Conservation (phyloP, 2,797 vertebrate species). For the Distichodus sexfasciatus region DNA sequence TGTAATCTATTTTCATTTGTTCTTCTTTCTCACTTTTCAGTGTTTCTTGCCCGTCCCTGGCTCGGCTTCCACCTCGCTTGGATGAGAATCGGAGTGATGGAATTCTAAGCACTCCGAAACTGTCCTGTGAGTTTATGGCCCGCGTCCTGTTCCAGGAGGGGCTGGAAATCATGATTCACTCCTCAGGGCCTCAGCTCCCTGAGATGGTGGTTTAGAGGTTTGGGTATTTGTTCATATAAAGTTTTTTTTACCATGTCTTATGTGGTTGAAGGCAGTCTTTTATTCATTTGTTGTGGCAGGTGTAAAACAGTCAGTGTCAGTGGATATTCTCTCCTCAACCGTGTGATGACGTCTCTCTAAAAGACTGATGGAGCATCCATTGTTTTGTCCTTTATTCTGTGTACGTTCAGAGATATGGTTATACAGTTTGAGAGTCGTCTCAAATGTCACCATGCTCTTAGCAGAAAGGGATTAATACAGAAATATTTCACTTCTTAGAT, state of each 20-base stretch:
- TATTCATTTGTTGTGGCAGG: constrained; percentile 9
- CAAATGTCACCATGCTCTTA: too few relatives aligned
- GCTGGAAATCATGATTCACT: constrained; percentile 18
- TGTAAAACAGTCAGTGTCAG: not conserved
- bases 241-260: not conserved
- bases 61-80: not conserved
- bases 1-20: constrained; percentile 72
- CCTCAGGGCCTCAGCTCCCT: constrained; percentile 12
- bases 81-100: constrained; percentile 30
- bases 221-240: constrained; percentile 31
- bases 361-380: not conserved
- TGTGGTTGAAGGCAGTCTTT: not conserved
- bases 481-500: too few relatives aligned
- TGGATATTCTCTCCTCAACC: not conserved
- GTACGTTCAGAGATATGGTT: too few relatives aligned
- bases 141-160: constrained; percentile 3
- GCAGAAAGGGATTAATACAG: too few relatives aligned
- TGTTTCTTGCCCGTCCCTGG: constrained; percentile 45
- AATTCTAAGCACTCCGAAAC: constrained; percentile 27
- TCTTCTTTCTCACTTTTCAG: constrained; percentile 60
- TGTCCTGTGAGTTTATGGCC: constrained; percentile 30
- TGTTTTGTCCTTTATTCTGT: not conserved
- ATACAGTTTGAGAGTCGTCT: too few relatives aligned
- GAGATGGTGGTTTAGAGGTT: constrained; percentile 2
- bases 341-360: not conserved